These are phyloP conservation scores for Xyliphius kryptos DNA, from an alignment of 2,113 vertebrate species.

Conservation along the genomic window DNA sequence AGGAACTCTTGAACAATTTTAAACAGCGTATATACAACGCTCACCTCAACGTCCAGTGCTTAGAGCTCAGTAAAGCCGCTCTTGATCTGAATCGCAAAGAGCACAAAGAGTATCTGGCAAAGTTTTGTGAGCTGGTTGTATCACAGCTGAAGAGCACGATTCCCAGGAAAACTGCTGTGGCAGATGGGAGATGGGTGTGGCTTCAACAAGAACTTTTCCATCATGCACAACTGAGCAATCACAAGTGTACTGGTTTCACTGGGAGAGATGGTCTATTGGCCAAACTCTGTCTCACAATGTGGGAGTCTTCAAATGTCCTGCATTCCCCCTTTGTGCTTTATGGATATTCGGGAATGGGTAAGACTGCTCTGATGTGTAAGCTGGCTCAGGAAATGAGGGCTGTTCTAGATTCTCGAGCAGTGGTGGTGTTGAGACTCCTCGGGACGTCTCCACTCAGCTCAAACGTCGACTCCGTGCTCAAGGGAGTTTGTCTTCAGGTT, in stretches of 20 bases:
- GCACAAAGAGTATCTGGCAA: slow-evolving; percentile 63
- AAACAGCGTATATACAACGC: slow-evolving; percentile 54
- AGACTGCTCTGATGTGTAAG: slow-evolving; percentile 67
- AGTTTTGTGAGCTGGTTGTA: slow-evolving; percentile 65
- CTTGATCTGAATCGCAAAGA: slow-evolving; percentile 54
- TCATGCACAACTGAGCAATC: slow-evolving; percentile 48
- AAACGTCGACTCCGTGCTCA: slow-evolving; percentile 56
- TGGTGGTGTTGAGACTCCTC: slow-evolving; percentile 59
- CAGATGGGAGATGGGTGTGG: neutral
- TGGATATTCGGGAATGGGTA: slow-evolving; percentile 65
- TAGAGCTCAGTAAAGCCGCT: slow-evolving; percentile 57
- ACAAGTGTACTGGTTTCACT: slow-evolving; percentile 50
- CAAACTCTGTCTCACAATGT: slow-evolving; percentile 54
- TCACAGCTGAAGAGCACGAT: slow-evolving; percentile 63
- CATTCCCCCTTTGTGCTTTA: slow-evolving; percentile 64
- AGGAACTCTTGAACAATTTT: slow-evolving; percentile 57
- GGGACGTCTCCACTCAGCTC: slow-evolving; percentile 55
- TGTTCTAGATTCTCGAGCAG: slow-evolving; percentile 44
- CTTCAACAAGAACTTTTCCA: slow-evolving; percentile 59
- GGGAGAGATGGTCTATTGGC: slow-evolving; percentile 63
- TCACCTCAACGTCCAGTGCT: slow-evolving; percentile 23
- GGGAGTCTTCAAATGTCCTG: slow-evolving; percentile 35
- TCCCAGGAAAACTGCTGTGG: slow-evolving; percentile 7
- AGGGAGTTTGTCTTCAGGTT: slow-evolving; percentile 63
- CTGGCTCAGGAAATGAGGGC: slow-evolving; percentile 51